Percentiles rank a stretch among this genome's conserved stretches.
phyloP scores from a whole-genome alignment of 1,140 invertebrate species.

The Atta colombica region DNA sequence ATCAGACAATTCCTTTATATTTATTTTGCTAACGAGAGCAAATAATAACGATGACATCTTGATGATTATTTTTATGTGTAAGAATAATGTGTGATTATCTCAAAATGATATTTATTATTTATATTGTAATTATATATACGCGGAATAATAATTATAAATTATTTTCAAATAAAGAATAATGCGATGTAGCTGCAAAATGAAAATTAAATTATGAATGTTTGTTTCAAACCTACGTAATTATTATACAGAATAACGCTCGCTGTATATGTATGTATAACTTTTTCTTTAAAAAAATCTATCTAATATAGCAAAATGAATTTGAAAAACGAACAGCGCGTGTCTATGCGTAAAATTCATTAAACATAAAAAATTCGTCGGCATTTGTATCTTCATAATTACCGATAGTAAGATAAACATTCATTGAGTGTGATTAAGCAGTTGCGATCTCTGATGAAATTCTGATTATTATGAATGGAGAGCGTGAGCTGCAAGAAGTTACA shows the following conservation, averaged over 20 bases:
- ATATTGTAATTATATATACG: too few species aligned
- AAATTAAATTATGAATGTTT: background rate
- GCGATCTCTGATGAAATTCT: background rate
- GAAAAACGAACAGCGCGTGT: background rate
- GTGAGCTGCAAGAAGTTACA: background rate
- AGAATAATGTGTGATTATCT: background rate
- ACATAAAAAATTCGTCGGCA: background rate
- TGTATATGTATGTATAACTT: background rate
- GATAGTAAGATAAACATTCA: background rate
- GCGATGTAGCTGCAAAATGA: background rate
- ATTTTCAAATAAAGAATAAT: background rate
- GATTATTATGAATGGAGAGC: constrained; percentile 11
- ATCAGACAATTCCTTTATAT: background rate
- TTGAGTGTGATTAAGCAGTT: background rate
- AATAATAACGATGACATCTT: background rate
- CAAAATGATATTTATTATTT: too few species aligned
- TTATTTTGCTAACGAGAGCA: background rate
- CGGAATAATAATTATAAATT: background rate
- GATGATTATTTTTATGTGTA: background rate
- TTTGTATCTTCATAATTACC: background rate
- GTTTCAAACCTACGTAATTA: background rate
- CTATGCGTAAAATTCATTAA: background rate
- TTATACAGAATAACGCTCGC: background rate
- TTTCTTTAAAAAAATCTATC: too few species aligned
- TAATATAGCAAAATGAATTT: background rate